A percentile compares a stretch with the other conserved stretches of the same genome.
Conservation (phyloP, 2,888 invertebrate genomes). For the Volucella inanis region DNA sequence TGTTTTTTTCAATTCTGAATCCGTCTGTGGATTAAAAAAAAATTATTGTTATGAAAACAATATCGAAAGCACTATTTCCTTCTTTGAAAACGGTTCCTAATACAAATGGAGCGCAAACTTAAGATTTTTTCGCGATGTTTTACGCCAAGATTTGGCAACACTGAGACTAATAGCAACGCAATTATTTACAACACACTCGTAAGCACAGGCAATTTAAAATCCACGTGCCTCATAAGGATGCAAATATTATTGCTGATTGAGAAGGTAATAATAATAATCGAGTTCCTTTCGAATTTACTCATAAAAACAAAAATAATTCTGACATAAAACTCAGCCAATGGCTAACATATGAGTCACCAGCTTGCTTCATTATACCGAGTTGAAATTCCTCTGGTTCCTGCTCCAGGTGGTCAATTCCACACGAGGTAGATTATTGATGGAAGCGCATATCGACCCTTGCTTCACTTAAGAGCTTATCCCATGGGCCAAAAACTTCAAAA, state of each 20-base stretch:
- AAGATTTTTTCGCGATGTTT: too few species aligned
- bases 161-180: too few species aligned
- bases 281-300: constrained; percentile 23
- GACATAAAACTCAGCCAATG: constrained; percentile 32
- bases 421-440: constrained; percentile 37
- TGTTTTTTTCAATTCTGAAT: too few species aligned
- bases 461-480: constrained; percentile 39
- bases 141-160: too few species aligned
- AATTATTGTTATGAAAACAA: too few species aligned
- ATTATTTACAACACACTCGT: not conserved
- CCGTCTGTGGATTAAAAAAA: too few species aligned
- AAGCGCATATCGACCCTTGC: constrained; percentile 7
- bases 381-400: not conserved
- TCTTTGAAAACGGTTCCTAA: too few species aligned
- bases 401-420: not conserved
- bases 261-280: constrained; percentile 24
- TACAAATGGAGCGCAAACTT: too few species aligned
- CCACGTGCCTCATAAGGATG: not conserved
- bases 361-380: not conserved
- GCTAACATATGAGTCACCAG: constrained; percentile 27
- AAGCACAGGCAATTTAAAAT: not conserved
- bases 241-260: constrained; percentile 12
- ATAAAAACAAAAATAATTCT: constrained; percentile 32
- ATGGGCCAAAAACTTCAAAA: not conserved
- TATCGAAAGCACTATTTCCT: too few species aligned